phyloP scores from a whole-genome alignment of 2,797 vertebrate genomes.

The Sylvilagus floridanus region DNA sequence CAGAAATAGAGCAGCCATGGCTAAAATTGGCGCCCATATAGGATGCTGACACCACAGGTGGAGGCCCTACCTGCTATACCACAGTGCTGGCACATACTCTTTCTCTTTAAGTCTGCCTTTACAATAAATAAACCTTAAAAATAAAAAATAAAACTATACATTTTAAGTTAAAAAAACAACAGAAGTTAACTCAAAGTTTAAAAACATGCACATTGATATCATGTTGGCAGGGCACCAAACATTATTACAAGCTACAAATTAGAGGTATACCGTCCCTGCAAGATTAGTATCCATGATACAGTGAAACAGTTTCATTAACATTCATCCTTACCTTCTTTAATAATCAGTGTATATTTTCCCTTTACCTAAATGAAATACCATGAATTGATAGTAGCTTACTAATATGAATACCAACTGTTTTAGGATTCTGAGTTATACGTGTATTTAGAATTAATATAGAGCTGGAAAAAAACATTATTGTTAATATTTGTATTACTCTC shows the following conservation, averaged over 20 bases:
- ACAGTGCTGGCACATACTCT: no score
- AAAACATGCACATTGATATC: not conserved
- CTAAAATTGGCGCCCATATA: no score
- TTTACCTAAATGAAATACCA: not conserved
- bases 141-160: not conserved
- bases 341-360: slow-evolving; percentile 5
- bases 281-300: not conserved
- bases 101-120: no score
- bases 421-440: not conserved
- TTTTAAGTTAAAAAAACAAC: slow-evolving; percentile 11
- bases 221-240: not conserved
- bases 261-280: not conserved
- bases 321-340: not conserved
- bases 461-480: not conserved
- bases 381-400: not conserved
- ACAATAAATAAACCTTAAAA: no score
- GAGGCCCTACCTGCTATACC: no score
- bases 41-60: no score
- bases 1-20: no score
- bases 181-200: not conserved
- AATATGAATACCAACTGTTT: not conserved
- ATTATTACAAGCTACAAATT: not conserved
- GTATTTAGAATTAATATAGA: slow-evolving; percentile 15
- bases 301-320: not conserved
- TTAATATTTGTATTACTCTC: slow-evolving; percentile 1